Conservation (phyloP, 2,113 vertebrate genomes). For the Lipophrys pholis region DNA sequence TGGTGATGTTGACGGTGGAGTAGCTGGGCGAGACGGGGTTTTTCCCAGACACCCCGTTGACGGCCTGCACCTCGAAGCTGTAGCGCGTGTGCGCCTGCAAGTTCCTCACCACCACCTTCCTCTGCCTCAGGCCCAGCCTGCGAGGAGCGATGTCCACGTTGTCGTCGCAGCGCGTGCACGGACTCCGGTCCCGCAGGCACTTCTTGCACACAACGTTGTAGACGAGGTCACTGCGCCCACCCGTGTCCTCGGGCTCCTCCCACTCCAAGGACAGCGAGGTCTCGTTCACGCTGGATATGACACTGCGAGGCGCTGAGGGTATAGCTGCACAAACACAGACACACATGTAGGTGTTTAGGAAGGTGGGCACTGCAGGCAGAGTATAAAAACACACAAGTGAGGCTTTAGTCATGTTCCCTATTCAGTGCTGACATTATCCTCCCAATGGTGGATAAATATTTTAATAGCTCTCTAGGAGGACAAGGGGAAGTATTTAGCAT, state of each 20-base stretch:
- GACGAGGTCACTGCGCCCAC: constrained; percentile 92
- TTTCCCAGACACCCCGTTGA: constrained; percentile 95
- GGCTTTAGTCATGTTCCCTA: constrained; percentile 47
- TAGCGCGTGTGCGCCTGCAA: constrained; percentile 98
- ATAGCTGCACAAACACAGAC: constrained; percentile 82
- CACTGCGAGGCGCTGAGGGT: constrained; percentile 90
- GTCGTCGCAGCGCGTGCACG: constrained; percentile 95
- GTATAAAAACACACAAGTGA: constrained; percentile 48
- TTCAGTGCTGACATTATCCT: constrained; percentile 34
- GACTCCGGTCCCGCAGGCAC: constrained; percentile 86
- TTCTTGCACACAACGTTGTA: constrained; percentile 99
- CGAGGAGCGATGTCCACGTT: constrained; percentile 96
- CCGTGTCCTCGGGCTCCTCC: constrained; percentile 92
- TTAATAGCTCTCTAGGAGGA: constrained; percentile 5
- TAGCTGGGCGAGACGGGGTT: constrained; percentile 89
- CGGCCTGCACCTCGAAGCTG: constrained; percentile 97
- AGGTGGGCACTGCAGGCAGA: constrained; percentile 24
- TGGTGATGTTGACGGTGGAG: constrained; percentile 97
- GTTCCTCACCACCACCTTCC: constrained; percentile 93
- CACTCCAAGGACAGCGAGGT: constrained; percentile 95
- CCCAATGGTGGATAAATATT: constrained; percentile 10
- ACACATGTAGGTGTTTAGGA: constrained; percentile 31
- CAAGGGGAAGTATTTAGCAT: not conserved
- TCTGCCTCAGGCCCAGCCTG: constrained; percentile 90
- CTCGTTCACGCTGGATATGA: constrained; percentile 98